Percentiles rank a stretch among this genome's conserved stretches.
Evolutionary conservation across 2,888 invertebrate species (phyloP).

Genomic region (Drepana falcataria): DNA sequence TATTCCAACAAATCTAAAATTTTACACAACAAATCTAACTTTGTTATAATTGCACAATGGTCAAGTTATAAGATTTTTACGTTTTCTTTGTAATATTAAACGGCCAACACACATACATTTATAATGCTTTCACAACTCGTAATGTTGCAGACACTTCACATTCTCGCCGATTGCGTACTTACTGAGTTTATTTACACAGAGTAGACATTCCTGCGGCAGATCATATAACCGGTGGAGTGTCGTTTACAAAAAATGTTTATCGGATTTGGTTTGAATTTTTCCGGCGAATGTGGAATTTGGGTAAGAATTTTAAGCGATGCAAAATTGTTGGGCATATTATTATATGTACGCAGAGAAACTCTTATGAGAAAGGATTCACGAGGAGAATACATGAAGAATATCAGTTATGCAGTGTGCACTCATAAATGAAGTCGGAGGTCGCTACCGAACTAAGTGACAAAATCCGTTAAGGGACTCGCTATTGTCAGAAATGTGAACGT

Average conservation of each 20-base stretch:
- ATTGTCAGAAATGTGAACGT: too few relatives aligned
- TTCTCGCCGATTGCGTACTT: slow-evolving; percentile 45
- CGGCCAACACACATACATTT: slow-evolving; percentile 10
- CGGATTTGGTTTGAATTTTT: slow-evolving; percentile 16
- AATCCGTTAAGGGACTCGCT: too few relatives aligned
- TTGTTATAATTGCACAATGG: not conserved
- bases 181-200: slow-evolving; percentile 52
- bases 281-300: slow-evolving; percentile 13
- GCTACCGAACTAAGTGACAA: too few relatives aligned
- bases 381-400: too few relatives aligned
- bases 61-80: not conserved
- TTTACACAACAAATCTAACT: not conserved
- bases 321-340: too few relatives aligned
- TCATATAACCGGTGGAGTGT: slow-evolving; percentile 45
- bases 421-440: too few relatives aligned
- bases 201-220: slow-evolving; percentile 47
- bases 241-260: slow-evolving; percentile 37
- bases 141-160: slow-evolving; percentile 45
- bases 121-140: slow-evolving; percentile 29
- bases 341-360: too few relatives aligned
- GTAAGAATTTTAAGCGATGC: not conserved
- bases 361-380: too few relatives aligned
- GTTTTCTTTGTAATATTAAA: slow-evolving; percentile 2
- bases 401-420: too few relatives aligned
- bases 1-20: too few relatives aligned